Evolutionary conservation across 2,888 invertebrate genomes (phyloP), one percentile per base, ranked within the genome.

Genomic region (Heliconius ismenius): DNA sequence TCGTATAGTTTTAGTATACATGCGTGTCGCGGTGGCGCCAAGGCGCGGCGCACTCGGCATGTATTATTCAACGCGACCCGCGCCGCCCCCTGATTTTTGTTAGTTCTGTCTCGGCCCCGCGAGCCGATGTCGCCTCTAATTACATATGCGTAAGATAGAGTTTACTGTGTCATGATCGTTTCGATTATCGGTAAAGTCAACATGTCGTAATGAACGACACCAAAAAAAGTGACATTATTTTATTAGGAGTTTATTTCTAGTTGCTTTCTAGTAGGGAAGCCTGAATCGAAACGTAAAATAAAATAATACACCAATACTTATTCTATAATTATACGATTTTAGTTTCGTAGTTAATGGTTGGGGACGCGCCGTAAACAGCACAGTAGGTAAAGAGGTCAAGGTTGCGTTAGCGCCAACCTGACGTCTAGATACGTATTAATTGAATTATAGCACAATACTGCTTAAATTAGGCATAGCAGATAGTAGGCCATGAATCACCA

Each of bases 11-110:
- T 83, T 80, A 84, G 83, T 83, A 79, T 79, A 76, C 76, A 64
- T 80, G 73, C 72, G 75, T 77, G 74, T 69, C 70, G 77, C 76
- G 86, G 84, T 86, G 90, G 89, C 90, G 90, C 91, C 88, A 83
- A 81, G 84, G 81, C 83, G 84, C 83, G 83, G 79, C 81, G 83
- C 80, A 81, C 76, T 81, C 85, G 83, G 83, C 87, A 92, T 93
- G 92, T 92, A 88, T 92, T 92, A 93, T 93, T 91, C 92, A 92
- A 88, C 85, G 84, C 85, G 88, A 88, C 85, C 90, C 90, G 91
- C 92, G 92, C 87, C 86, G 88, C 91, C 90, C 89, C 90, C 91
- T 90, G 87, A 91, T 90, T 92, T 91, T 87, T 86, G 91, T 91
- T 89, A 89, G 88, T 88, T 86, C 87, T 86, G 86, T 84, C 83